Percentiles rank a stretch among this genome's conserved stretches.
Conservation (phyloP, 2,888 invertebrate genomes). For the Erannis defoliaria region DNA sequence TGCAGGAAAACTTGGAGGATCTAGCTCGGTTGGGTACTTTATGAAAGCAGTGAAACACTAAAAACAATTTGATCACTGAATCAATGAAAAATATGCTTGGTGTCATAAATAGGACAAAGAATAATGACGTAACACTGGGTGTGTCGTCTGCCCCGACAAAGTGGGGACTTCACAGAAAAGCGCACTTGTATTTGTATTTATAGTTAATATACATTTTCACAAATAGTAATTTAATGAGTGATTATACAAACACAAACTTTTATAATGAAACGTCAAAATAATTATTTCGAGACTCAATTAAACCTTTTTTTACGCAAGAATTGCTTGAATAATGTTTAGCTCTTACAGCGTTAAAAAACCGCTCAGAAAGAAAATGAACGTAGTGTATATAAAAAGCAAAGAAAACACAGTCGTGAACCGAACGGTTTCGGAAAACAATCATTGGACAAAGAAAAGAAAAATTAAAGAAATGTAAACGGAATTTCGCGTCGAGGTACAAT, state of each 20-base stretch:
- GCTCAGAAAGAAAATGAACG: conserved; percentile 15
- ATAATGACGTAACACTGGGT: too few species aligned
- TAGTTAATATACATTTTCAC: too few species aligned
- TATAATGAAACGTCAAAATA: neutral
- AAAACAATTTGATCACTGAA: too few species aligned
- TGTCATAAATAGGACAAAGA: too few species aligned
- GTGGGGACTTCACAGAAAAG: too few species aligned
- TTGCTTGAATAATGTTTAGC: neutral
- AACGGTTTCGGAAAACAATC: conserved; percentile 36
- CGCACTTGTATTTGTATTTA: too few species aligned
- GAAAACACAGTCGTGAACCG: conserved; percentile 14
- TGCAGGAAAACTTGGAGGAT: too few species aligned
- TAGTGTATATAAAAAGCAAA: conserved; percentile 26
- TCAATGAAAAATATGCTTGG: too few species aligned
- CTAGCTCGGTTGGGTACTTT: too few species aligned
- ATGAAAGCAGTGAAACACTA: too few species aligned
- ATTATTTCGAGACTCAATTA: neutral
- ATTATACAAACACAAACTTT: neutral
- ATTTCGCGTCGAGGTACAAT: conserved; percentile 50
- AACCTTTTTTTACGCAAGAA: neutral
- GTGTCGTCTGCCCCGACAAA: too few species aligned
- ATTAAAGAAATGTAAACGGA: conserved; percentile 52
- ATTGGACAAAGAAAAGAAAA: conserved; percentile 39
- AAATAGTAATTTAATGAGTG: too few species aligned
- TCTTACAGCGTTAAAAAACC: conserved; percentile 2